phyloP scores from a whole-genome alignment of 2,797 vertebrate species.

The Enteromius radiatus region DNA sequence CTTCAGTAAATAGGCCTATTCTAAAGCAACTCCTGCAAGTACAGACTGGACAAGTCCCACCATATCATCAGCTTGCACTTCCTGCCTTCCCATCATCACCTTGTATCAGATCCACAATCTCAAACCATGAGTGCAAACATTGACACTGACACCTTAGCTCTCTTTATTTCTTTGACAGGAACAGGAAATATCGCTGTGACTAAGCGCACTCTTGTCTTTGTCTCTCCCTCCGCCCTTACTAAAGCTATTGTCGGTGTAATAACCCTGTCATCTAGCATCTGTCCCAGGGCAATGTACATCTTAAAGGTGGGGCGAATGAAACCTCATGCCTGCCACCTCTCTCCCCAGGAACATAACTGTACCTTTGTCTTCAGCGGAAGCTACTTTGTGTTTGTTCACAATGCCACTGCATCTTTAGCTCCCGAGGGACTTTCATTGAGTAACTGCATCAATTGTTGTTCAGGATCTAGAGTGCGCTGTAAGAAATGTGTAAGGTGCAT shows the following conservation, averaged over 20 bases:
- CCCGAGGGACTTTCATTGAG: constrained; percentile 22
- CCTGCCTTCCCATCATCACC: constrained; percentile 51
- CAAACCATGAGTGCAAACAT: constrained; percentile 38
- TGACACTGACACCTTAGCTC: constrained; percentile 50
- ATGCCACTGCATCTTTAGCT: constrained; percentile 24
- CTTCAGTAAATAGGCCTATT: background rate
- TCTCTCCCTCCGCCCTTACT: constrained; percentile 45
- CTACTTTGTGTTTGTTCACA: constrained; percentile 48
- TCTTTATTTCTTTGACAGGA: constrained; percentile 55
- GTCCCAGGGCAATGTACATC: constrained; percentile 49
- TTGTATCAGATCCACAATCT: constrained; percentile 49
- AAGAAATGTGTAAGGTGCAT: background rate
- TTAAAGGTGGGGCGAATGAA: constrained; percentile 53
- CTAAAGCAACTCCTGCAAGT: constrained; percentile 33
- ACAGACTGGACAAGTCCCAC: constrained; percentile 30
- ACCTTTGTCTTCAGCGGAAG: constrained; percentile 58
- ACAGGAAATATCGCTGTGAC: constrained; percentile 55
- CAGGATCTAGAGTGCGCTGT: background rate
- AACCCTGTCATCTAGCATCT: constrained; percentile 53
- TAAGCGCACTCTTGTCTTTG: constrained; percentile 53
- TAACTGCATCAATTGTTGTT: background rate
- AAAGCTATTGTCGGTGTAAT: constrained; percentile 58
- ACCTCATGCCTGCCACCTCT: constrained; percentile 44
- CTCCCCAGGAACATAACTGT: constrained; percentile 47
- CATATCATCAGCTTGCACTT: constrained; percentile 37